phyloP scores from a whole-genome alignment of 1,140 invertebrate genomes.

The Zaprionus taronus region DNA sequence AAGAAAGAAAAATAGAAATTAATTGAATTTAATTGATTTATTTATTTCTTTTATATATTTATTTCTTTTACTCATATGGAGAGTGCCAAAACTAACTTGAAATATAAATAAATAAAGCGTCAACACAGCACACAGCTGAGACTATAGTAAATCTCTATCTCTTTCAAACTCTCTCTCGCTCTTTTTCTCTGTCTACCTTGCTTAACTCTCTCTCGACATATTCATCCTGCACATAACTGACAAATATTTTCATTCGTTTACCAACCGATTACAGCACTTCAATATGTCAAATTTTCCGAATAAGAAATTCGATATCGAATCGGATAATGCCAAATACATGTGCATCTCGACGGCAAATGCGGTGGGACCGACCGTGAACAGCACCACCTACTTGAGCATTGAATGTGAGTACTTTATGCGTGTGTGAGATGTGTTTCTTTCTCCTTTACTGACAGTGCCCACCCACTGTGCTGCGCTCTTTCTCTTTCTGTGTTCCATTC shows the following conservation, averaged over 20 bases:
- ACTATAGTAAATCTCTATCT: too few species aligned
- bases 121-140: too few species aligned
- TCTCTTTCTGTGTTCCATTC: background rate
- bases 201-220: background rate
- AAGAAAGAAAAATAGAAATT: too few species aligned
- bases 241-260: constrained; percentile 23
- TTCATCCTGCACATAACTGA: constrained; percentile 30
- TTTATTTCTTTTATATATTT: too few species aligned
- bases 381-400: constrained; percentile 92
- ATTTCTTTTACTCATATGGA: too few species aligned
- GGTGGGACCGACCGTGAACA: constrained; percentile 90
- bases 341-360: constrained; percentile 91
- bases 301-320: constrained; percentile 89
- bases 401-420: constrained; percentile 90
- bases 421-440: background rate
- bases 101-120: too few species aligned
- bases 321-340: constrained; percentile 93
- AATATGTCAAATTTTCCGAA: constrained; percentile 93
- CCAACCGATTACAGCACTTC: constrained; percentile 72
- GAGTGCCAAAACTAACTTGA: too few species aligned
- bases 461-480: constrained; percentile 37
- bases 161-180: background rate
- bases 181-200: background rate
- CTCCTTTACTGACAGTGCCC: constrained; percentile 11
- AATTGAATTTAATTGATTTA: too few species aligned